A percentile compares a stretch with the other conserved stretches of the same genome.
phyloP scores from a whole-genome alignment of 2,113 vertebrate genomes.

The Saguinus imperator region DNA sequence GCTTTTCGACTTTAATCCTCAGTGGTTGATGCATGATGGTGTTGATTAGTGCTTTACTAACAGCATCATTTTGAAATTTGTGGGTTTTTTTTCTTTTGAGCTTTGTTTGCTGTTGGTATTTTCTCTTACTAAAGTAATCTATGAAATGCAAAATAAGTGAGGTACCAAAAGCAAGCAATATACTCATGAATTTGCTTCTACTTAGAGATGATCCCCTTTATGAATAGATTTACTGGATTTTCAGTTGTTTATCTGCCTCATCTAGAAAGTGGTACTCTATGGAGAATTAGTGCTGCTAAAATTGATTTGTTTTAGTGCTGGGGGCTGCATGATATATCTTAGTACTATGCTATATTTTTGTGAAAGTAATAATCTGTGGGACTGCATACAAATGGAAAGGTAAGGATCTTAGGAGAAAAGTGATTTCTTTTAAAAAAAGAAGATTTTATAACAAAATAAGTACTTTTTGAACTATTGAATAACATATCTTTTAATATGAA shows the following conservation, averaged over 20 bases:
- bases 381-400: slow-evolving; percentile 74
- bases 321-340: slow-evolving; percentile 82
- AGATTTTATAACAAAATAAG: slow-evolving; percentile 36
- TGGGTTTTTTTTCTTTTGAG: slow-evolving; percentile 75
- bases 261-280: slow-evolving; percentile 72
- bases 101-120: slow-evolving; percentile 83
- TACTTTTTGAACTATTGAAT: slow-evolving; percentile 48
- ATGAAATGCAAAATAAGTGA: slow-evolving; percentile 79
- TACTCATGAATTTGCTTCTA: slow-evolving; percentile 79
- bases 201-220: slow-evolving; percentile 76
- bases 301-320: slow-evolving; percentile 78
- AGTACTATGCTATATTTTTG: slow-evolving; percentile 80
- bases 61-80: slow-evolving; percentile 83
- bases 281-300: slow-evolving; percentile 78
- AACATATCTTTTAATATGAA: slow-evolving; percentile 54
- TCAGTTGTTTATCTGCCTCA: slow-evolving; percentile 75
- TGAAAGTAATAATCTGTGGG: slow-evolving; percentile 76
- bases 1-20: slow-evolving; percentile 82
- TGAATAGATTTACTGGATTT: slow-evolving; percentile 74
- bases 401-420: slow-evolving; percentile 67
- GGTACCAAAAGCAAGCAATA: slow-evolving; percentile 82
- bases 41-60: slow-evolving; percentile 86
- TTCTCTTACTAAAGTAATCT: slow-evolving; percentile 74
- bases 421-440: slow-evolving; percentile 34
- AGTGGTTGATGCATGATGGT: slow-evolving; percentile 85